Conservation (phyloP, 1,140 invertebrate genomes). For the Diorhabda sublineata region DNA sequence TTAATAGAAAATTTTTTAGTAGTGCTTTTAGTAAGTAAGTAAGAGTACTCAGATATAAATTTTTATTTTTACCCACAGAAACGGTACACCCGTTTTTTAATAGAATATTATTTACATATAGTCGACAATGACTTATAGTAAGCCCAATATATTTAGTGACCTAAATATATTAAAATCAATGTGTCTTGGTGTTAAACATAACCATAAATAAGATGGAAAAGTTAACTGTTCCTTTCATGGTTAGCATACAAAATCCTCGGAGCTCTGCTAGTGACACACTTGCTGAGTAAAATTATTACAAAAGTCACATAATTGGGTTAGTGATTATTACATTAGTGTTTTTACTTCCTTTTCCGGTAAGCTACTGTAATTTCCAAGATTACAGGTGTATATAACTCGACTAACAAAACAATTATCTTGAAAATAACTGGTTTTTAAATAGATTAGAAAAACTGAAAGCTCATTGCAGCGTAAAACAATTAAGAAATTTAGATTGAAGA, state of each 20-base stretch:
- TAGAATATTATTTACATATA: too few species aligned
- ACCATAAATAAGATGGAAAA: not conserved
- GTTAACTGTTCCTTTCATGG: not conserved
- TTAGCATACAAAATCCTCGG: not conserved
- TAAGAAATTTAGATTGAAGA: not conserved
- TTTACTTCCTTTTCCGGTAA: not conserved
- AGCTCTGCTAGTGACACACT: not conserved
- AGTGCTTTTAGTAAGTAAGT: too few species aligned
- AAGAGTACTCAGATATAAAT: too few species aligned
- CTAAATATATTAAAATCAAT: not conserved
- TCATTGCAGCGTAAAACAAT: conserved; percentile 1
- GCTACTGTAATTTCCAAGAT: not conserved
- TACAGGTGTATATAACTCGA: not conserved
- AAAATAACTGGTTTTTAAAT: not conserved
- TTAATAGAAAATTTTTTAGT: too few species aligned
- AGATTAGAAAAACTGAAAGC: not conserved
- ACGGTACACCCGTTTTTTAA: too few species aligned
- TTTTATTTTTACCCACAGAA: too few species aligned
- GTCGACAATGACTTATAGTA: too few species aligned
- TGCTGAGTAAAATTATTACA: not conserved
- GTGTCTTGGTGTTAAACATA: not conserved
- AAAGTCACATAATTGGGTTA: conserved; percentile 1
- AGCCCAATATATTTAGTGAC: too few species aligned
- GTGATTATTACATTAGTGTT: conserved; percentile 1
- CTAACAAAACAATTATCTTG: not conserved